phyloP scores from a whole-genome alignment of 2,113 vertebrate genomes.

The Capra hircus region DNA sequence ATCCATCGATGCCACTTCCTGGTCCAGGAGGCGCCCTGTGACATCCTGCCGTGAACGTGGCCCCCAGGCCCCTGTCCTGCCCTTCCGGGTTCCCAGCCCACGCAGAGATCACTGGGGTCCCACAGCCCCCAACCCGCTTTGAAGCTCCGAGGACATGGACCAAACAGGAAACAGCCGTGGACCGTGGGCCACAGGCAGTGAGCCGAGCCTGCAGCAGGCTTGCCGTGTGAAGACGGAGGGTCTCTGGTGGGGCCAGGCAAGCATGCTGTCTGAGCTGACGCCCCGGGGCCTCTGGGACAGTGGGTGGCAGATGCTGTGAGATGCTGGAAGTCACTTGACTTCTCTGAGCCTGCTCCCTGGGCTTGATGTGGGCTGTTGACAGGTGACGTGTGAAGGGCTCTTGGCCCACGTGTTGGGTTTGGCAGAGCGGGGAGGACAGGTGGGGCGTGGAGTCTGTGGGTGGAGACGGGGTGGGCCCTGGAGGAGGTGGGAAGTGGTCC shows the following conservation, averaged over 20 bases:
- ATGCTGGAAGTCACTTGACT: neutral
- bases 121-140: neutral
- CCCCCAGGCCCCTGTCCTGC: neutral
- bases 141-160: neutral
- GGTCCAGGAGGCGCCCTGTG: neutral
- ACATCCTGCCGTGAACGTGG: rapidly evolving
- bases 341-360: neutral
- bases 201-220: neutral
- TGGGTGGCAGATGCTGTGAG: neutral
- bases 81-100: neutral
- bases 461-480: neutral
- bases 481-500: neutral
- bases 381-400: neutral
- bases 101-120: rapidly evolving
- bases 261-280: rapidly evolving
- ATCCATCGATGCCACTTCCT: neutral
- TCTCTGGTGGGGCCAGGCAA: neutral
- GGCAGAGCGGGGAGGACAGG: neutral
- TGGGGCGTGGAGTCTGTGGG: neutral
- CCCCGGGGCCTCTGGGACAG: neutral
- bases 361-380: neutral
- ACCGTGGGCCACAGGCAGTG: neutral
- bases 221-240: neutral
- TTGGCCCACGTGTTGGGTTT: neutral
- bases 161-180: neutral